Evolutionary conservation across 2,113 vertebrate species (phyloP).

Genomic region (Trematocara macrostoma): DNA sequence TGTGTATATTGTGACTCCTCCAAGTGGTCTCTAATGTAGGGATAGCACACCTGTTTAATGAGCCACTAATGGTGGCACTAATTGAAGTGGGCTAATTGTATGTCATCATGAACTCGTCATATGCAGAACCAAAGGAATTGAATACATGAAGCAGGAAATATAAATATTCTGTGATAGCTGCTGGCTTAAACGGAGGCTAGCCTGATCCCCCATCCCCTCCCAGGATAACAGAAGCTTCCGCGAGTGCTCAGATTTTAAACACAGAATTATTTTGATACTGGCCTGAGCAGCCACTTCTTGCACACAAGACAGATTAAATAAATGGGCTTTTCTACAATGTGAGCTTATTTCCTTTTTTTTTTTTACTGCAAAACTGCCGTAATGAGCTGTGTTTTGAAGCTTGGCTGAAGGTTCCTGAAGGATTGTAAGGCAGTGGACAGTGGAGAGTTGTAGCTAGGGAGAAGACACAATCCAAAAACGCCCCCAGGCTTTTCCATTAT

Average conservation of each 20-base stretch:
- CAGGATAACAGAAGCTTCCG: background rate
- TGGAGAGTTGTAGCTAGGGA: constrained; percentile 58
- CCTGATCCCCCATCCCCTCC: background rate
- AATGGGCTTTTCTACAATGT: background rate
- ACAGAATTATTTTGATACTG: background rate
- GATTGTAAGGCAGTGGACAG: constrained; percentile 53
- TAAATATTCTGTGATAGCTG: background rate
- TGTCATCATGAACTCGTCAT: constrained; percentile 45
- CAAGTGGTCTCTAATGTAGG: constrained; percentile 36
- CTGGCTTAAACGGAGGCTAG: background rate
- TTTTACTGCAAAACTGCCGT: background rate
- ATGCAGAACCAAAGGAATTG: constrained; percentile 2
- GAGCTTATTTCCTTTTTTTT: background rate
- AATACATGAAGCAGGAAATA: background rate
- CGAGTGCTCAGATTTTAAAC: background rate
- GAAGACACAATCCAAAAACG: constrained; percentile 58
- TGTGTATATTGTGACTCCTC: constrained; percentile 16
- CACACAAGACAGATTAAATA: background rate
- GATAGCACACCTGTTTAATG: constrained; percentile 58
- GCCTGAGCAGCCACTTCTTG: background rate
- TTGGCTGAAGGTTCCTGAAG: constrained; percentile 45
- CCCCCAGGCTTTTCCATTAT: constrained; percentile 64
- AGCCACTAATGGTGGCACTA: constrained; percentile 56
- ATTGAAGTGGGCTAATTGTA: constrained; percentile 50
- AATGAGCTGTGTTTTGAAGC: constrained; percentile 40